Evolutionary conservation across 1,140 invertebrate genomes (phyloP).

Genomic region (Ceratina japonica): DNA sequence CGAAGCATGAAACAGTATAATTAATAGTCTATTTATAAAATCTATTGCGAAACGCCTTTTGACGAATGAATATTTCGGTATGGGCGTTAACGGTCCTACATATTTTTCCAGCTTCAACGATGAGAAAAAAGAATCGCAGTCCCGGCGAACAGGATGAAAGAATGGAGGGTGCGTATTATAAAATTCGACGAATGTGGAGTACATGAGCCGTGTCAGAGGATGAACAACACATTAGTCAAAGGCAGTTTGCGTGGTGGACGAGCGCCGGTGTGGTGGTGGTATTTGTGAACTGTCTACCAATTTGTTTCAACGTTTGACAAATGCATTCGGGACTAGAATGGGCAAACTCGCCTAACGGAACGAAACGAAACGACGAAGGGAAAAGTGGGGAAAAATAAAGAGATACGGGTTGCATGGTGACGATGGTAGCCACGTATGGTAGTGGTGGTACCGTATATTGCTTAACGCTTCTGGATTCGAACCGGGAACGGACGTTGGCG

Average conservation of each 20-base stretch:
- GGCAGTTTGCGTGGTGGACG: constrained; percentile 66
- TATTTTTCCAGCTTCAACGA: too few relatives aligned
- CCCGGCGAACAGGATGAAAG: neutral
- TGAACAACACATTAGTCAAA: constrained; percentile 77
- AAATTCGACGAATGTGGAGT: constrained; percentile 69
- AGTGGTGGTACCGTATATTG: constrained; percentile 21
- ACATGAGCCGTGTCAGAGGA: constrained; percentile 71
- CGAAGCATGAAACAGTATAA: too few relatives aligned
- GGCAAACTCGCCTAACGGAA: constrained; percentile 65
- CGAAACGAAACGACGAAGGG: constrained; percentile 56
- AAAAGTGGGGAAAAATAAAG: constrained; percentile 65
- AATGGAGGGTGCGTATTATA: constrained; percentile 56
- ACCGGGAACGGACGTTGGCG: constrained; percentile 37
- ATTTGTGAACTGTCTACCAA: constrained; percentile 74
- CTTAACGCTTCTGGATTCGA: constrained; percentile 17
- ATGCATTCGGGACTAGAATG: constrained; percentile 69
- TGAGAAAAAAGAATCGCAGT: too few relatives aligned
- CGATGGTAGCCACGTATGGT: constrained; percentile 22
- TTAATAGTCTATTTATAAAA: too few relatives aligned
- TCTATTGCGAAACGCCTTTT: too few relatives aligned
- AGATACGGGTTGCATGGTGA: constrained; percentile 47
- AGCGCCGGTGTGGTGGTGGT: constrained; percentile 48
- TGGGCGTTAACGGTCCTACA: too few relatives aligned
- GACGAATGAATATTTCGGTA: too few relatives aligned
- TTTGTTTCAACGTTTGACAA: constrained; percentile 76